Evolutionary conservation across 2,113 vertebrate species (phyloP), one percentile per base, ranked within the genome.

Genomic region (Isurus oxyrinchus): DNA sequence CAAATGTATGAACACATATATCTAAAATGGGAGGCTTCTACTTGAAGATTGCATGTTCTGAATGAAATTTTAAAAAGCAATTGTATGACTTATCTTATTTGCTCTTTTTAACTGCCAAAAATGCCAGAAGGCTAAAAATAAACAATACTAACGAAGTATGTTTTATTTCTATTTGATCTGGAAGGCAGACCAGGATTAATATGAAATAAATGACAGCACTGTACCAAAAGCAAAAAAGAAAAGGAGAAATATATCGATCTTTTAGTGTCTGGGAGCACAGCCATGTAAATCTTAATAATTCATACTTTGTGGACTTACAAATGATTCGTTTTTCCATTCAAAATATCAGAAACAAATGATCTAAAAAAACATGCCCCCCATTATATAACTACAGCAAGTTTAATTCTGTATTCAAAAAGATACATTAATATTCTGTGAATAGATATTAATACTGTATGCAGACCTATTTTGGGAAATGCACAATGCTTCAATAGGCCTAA

Each of bases 391-490:
- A 21, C 16, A 94, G 1, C 90, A 63, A 94, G 8, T 94, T 63
- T 16, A 35, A 87, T 27, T 63, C 5, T 21, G 23, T 31, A 40
- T 91, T 10, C 59, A 55, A 72, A 94, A 44, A 40, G 93, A 40
- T 7, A 44, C 40, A 94, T 95, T 7, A 31, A 95, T 2, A 53
- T 5, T 72, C 25, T 49, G 11, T 72, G 44, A 53, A 69, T 66
- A 66, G 21, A n/a, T 40, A 94, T 69, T 95, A 25, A 76, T 31
- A 72, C 11, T 95, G 88, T 59, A 72, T 95, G 66, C 94, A 95
- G 67, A 16, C 66, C 66, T 72, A 16, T 35, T 76, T 49, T 55
- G n/a, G 49, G 23, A 72, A 40, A 76, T 55, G 49, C 44, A 95
- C 16, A 55, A 69, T 69, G 66, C 44, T 55, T 35, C 6, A 76